Base-by-base conservation (phyloP, 2,113 vertebrate genomes). In the Marmota flaviventris region DNA sequence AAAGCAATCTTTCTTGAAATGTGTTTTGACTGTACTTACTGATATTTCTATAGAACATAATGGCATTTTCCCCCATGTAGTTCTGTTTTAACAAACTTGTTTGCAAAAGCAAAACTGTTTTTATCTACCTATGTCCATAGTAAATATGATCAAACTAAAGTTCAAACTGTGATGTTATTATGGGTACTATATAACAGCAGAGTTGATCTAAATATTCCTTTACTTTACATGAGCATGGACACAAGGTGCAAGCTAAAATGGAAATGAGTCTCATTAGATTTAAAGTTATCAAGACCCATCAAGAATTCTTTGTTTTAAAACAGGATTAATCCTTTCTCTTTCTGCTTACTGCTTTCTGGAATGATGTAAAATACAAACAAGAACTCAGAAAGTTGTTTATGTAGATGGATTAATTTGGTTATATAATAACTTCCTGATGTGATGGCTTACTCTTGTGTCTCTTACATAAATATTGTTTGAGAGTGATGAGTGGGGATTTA, bases 221-320 rank as follows among this genome's bases (percentile, higher is more conserved):
- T 56, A 69, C 58, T 92, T 85, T 27, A 94, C 5, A 63, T 27
- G 16, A 58, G 4, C 4, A 29, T 78, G 75, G 24, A 9, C 17
- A 88, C 78, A 87, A 84, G 25, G 0, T 96, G 8, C 98, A 94
- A 93, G 16, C 10, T 61, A 0, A 76, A 1, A 22, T 8, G 89
- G 42, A 96, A 96, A 84, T 42, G 86, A 84, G 76, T 86, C n/a
- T 89, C 39, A n/a, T 86, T 89, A 79, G 53, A 96, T 82, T 97
- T 82, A 5, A 4, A 75, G 85, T 83, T 93, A 84, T 70, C 75
- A 95, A 85, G 61, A 93, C 2, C 5, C 73, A 67, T 34, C 25
- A 63, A 72, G 75, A 83, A n/a, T 89, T 86, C 34, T 88, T 22
- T 96, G n/a, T 85, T 32, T 61, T 1, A 53, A 94, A 69, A 25